phyloP scores from a whole-genome alignment of 64 coral and sea anemone genomes.

The Exaiptasia diaphana region DNA sequence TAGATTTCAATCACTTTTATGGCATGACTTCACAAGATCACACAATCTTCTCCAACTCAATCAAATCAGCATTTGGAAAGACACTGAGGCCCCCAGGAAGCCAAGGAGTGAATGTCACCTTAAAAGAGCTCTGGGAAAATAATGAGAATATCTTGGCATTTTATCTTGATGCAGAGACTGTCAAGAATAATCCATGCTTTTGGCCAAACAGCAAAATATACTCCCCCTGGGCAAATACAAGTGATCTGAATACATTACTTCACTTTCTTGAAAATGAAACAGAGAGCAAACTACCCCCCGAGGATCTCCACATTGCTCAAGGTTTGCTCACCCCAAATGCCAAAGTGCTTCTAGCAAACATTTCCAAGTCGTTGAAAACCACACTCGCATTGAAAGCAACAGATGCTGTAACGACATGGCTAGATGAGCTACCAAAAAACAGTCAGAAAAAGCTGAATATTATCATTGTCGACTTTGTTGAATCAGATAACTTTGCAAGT shows the following conservation, averaged over 20 bases:
- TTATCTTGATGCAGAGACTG: neutral
- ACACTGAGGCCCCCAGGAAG: conserved; percentile 14
- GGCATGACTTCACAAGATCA: conserved; percentile 23
- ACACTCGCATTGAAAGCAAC: conserved; percentile 15
- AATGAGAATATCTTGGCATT: conserved; percentile 16
- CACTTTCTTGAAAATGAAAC: neutral
- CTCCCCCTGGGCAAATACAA: conserved; percentile 44
- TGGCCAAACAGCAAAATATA: neutral
- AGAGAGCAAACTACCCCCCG: neutral
- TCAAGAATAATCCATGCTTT: conserved; percentile 13
- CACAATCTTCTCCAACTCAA: neutral
- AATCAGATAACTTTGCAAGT: neutral
- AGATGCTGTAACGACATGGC: neutral
- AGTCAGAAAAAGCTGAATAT: neutral
- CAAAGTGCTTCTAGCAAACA: neutral
- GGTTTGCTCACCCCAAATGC: neutral
- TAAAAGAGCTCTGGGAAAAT: conserved; percentile 32
- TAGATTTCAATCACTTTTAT: conserved; percentile 79
- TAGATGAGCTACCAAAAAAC: neutral
- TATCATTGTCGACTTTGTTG: conserved; percentile 19
- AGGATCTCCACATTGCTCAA: conserved; percentile 1
- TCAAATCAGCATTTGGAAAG: neutral
- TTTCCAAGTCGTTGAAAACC: neutral
- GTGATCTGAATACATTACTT: neutral
- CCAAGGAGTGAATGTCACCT: neutral